A percentile compares a stretch with the other conserved stretches of the same genome.
Conservation (phyloP, 2,797 vertebrate species). For the Lindbergichthys nudifrons region DNA sequence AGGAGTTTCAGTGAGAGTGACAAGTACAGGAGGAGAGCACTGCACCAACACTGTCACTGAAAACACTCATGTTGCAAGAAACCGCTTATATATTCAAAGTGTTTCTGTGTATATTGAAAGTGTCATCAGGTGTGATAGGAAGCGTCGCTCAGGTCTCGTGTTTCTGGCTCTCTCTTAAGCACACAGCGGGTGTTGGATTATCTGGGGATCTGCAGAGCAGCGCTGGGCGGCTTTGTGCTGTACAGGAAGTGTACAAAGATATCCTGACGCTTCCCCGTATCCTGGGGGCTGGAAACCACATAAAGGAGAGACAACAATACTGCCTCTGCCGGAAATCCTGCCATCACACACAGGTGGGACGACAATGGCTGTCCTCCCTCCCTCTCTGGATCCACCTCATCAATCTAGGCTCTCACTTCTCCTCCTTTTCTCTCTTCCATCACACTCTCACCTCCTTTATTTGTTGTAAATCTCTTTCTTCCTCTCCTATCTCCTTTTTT, state of each 20-base stretch:
- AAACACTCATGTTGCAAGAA: neutral
- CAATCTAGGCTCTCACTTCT: conserved; percentile 28
- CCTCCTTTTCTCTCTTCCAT: conserved; percentile 18
- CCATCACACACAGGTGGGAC: conserved; percentile 64
- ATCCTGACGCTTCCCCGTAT: conserved; percentile 50
- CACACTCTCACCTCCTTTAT: conserved; percentile 33
- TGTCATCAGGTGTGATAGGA: conserved; percentile 14
- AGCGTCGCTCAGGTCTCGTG: conserved; percentile 30
- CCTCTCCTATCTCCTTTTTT: neutral
- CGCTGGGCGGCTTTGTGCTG: conserved; percentile 58
- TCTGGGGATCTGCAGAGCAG: conserved; percentile 61
- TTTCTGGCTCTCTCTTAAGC: conserved; percentile 35
- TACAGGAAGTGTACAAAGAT: conserved; percentile 69
- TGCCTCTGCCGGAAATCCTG: conserved; percentile 64
- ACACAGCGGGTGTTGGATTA: conserved; percentile 42
- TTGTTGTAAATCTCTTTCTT: neutral
- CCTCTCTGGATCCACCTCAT: conserved; percentile 16
- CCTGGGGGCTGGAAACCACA: conserved; percentile 66
- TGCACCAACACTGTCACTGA: neutral
- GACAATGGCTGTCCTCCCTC: conserved; percentile 49
- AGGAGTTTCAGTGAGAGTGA: neutral
- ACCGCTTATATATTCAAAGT: neutral
- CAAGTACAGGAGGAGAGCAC: neutral
- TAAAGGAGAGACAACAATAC: conserved; percentile 67
- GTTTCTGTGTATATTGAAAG: conserved; percentile 5